phyloP scores from a whole-genome alignment of 2,797 vertebrate genomes.

The Tenualosa ilisha region DNA sequence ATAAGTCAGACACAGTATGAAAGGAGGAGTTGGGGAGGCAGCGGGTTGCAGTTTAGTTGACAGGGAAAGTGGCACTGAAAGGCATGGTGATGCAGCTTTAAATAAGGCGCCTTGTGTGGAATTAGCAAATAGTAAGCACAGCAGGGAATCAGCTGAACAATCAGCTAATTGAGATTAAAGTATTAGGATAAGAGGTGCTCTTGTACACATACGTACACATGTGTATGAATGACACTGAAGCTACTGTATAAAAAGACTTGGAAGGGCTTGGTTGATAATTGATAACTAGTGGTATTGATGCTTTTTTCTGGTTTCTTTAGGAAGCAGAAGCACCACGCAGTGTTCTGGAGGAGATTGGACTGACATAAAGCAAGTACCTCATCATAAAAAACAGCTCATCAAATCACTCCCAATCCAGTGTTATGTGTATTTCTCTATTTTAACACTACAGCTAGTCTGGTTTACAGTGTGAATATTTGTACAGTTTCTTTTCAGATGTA shows the following conservation, averaged over 20 bases:
- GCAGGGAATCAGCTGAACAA: no score
- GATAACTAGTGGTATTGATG: background rate
- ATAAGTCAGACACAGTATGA: no score
- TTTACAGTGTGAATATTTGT: background rate
- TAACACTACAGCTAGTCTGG: slow-evolving; percentile 1
- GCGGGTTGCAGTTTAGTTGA: no score
- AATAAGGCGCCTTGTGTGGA: no score
- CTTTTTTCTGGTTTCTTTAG: slow-evolving; percentile 69
- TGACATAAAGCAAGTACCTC: slow-evolving; percentile 83
- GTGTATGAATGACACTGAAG: no score
- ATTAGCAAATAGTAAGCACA: no score
- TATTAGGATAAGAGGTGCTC: no score
- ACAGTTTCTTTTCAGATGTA: background rate
- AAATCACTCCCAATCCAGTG: slow-evolving; percentile 22
- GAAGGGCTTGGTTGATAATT: background rate
- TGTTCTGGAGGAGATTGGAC: slow-evolving; percentile 97
- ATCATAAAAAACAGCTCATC: background rate
- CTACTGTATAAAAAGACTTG: background rate
- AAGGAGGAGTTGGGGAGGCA: no score
- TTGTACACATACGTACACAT: no score
- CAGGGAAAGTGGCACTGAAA: no score
- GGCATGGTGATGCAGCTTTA: no score
- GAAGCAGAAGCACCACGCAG: slow-evolving; percentile 98
- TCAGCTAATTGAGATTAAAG: no score
- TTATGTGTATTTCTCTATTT: slow-evolving; percentile 27